Evolutionary conservation across 2,888 invertebrate genomes (phyloP), one percentile per base, ranked within the genome.

Genomic region (Eupithecia tripunctaria): DNA sequence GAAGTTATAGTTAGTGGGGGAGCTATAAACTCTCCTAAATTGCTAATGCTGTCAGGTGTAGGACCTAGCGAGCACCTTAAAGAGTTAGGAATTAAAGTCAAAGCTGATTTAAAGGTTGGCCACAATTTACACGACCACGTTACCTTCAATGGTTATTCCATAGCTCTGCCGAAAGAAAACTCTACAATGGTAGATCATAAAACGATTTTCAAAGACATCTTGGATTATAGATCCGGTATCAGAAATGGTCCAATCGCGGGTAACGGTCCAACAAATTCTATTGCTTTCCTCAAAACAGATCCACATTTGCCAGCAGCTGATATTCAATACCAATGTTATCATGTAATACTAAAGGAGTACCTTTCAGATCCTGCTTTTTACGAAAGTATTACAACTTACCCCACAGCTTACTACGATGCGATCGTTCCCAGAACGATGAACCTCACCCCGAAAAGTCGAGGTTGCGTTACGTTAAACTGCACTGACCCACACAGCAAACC

Each of bases 401-500:
- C 96, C 0, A 85, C 95, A 2, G 81, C 95, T 0, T 96, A 95
- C 82, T 96, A 96, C 82, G 91, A 96, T 76, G 95, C 95, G 0
- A 85, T 96, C 4, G 88, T 94, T 73, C 88, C 96, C 0, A 91
- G 96, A 71, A 94, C 96, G 0, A 95, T 95, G 81, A 89, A 96
- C 29, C 80, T 96, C 60, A 89, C 91, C 8, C 96, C 96, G 0
- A 92, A 92, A 78, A 96, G 96, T 78, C 91, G 95, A 80, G 97
- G 97, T 0, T 89, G 90, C 21, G 76, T 97, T 0, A 82, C 89
- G 41, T 86, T 98, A 0, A 96, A 96, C 81, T 88, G 93, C 0
- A 94, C 95, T 0, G 95, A 98, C 89, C 97, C 97, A 0, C 93
- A 95, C 81, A 96, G 96, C 0, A 91, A 95, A 59, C 98, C 98